Conservation (phyloP, 2,888 invertebrate genomes). For the Pogonocherus hispidulus region DNA sequence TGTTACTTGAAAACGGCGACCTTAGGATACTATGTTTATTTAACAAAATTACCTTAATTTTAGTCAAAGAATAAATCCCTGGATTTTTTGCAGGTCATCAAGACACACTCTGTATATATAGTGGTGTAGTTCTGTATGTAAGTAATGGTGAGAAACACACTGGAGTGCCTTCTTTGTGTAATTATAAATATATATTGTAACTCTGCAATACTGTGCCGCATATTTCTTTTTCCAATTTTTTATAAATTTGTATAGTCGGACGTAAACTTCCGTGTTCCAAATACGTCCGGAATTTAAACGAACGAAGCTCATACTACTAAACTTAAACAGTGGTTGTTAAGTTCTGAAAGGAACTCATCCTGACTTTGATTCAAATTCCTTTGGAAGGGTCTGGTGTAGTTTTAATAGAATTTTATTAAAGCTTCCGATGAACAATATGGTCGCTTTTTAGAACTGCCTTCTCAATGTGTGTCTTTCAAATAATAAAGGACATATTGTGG, state of each 20-base stretch:
- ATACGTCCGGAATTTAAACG: slow-evolving; percentile 1
- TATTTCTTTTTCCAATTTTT: too few relatives aligned
- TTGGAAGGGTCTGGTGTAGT: slow-evolving; percentile 3
- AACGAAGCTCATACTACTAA: background rate
- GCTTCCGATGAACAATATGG: background rate
- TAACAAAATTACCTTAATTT: too few relatives aligned
- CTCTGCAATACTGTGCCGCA: too few relatives aligned
- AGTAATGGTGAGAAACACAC: too few relatives aligned
- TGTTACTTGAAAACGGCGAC: too few relatives aligned
- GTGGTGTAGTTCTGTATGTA: too few relatives aligned
- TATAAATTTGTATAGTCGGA: background rate
- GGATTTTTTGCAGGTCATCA: too few relatives aligned
- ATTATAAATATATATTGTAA: too few relatives aligned
- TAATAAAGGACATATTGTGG: background rate
- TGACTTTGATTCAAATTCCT: slow-evolving; percentile 4
- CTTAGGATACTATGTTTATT: too few relatives aligned
- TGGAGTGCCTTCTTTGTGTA: too few relatives aligned
- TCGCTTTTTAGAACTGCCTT: background rate
- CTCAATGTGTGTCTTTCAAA: background rate
- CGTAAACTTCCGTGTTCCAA: background rate
- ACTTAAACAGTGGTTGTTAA: slow-evolving; percentile 2
- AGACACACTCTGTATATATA: too few relatives aligned
- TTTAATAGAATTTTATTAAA: slow-evolving; percentile 6
- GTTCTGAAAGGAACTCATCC: background rate
- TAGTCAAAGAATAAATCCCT: too few relatives aligned